Base-by-base conservation (phyloP, 2,888 invertebrate species). In the Melinaea menophilus region DNA sequence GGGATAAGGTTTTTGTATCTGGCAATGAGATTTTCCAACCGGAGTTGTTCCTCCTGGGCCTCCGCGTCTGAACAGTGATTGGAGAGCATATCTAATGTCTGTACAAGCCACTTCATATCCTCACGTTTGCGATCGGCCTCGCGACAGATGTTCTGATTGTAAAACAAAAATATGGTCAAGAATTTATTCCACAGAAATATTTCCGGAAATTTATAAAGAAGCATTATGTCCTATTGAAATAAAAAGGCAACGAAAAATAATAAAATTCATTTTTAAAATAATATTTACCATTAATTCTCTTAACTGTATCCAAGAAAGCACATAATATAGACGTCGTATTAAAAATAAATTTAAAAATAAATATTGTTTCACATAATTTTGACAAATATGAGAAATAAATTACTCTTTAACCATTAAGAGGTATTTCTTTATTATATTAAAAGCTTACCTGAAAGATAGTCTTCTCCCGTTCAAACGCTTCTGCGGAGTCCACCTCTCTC, bases 61-160 rank as follows among this genome's bases (percentile, higher is more conserved):
- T 97, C 96, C 56, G 92, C 92, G 75, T 97, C 96, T 11, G 95
- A 94, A 72, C 96, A 95, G 78, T 96, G 95, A 64, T 95, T 94
- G 31, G 96, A 93, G 65, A 99, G 92, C 74, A 95, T 94, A 77
- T 98, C 97, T 59, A 98, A 87, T 12, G 96, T 96, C 84, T 97
- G 97, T 1, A 98, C 97, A 62, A 99, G 91, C 97, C 97, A 97
- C 80, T 98, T 98, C 95, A 98, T 97, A 76, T 97, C 97, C 82
- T 98, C 97, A 35, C 97, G 94, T 81, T 96, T 96, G 65, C 93
- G 93, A 80, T 98, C 97, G 46, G 98, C 97, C 88, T 97, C 97
- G 67, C 95, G 94, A 81, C 97, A 97, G 73, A 98, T 95, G 82
- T 93, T 94, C 97, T 98, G 31, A 9, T 51, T 51, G 88, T 3